Evolutionary conservation across 2,797 vertebrate species (phyloP), one percentile per base, ranked within the genome.

Genomic region (Fratercula arctica): DNA sequence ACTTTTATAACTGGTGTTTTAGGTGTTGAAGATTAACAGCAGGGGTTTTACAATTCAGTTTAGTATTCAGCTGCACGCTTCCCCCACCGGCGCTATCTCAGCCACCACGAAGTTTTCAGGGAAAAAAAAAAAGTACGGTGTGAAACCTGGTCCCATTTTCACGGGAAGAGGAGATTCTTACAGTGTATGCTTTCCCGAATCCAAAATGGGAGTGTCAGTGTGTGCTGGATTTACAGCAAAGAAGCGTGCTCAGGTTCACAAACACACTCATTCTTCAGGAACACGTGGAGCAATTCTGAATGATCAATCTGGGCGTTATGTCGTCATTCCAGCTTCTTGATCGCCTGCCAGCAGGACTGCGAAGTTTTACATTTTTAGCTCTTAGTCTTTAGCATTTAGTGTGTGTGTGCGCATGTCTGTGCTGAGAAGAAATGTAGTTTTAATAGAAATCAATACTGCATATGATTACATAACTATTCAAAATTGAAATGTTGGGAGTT

Each of bases 111-210:
- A 18, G 10, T 87, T 37, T 56, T 5, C 5, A 26, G 73, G 51
- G 2, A 46, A 53, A 48, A 48, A 57, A 51, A 20, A 1, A 24
- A 35, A 1, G 7, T 9, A 10, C 1, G 0, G 18, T 54, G 28
- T 59, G 43, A 86, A 89, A 45, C 4, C 13, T 57, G 23, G 4
- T 45, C 56, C 24, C 7, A 6, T 59, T 92, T 89, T 81, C 50
- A 31, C 19, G 51, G 57, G 53, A 92, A 59, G 24, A 48, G 25
- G 11, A 67, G n/a, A 41, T 57, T 45, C 17, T 37, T 59, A 31
- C 23, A 73, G 16, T 7, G 64, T 17, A 11, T 7, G 0, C 12
- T 89, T 89, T 87, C 29, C 35, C 31, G 16, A 13, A 29, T 88
- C 39, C 56, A 29, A 29, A 90, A 39, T 9, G 13, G 18, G n/a